phyloP scores from a whole-genome alignment of 1,140 invertebrate species.

The Drosophila pseudoobscura region DNA sequence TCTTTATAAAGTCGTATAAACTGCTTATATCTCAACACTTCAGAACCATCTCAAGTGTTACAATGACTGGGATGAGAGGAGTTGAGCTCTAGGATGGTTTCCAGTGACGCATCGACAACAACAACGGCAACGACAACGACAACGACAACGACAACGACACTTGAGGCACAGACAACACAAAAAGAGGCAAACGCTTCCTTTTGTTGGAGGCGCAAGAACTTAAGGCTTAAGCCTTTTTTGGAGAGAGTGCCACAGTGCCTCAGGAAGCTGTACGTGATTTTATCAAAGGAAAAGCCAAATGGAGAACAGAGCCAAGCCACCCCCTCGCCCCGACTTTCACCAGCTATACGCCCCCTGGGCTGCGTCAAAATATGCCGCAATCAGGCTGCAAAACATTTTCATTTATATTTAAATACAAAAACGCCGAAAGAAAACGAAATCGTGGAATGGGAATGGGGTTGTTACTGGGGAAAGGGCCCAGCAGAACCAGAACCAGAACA shows the following conservation, averaged over 20 bases:
- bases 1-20: slow-evolving; percentile 61
- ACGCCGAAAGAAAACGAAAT: slow-evolving; percentile 14
- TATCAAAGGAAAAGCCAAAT: slow-evolving; percentile 74
- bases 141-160: slow-evolving; percentile 31
- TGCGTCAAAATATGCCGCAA: slow-evolving; percentile 81
- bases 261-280: slow-evolving; percentile 78
- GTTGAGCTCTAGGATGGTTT: slow-evolving; percentile 3
- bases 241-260: slow-evolving; percentile 39
- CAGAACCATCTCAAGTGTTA: slow-evolving; percentile 23
- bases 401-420: slow-evolving; percentile 81
- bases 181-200: slow-evolving; percentile 61
- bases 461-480: too few species aligned
- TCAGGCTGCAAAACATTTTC: slow-evolving; percentile 80
- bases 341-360: slow-evolving; percentile 53
- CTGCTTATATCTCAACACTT: slow-evolving; percentile 49
- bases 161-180: slow-evolving; percentile 54
- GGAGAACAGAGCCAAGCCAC: slow-evolving; percentile 20
- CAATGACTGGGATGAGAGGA: slow-evolving; percentile 1
- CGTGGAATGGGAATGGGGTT: slow-evolving; percentile 14
- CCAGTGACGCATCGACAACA: slow-evolving; percentile 51
- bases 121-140: slow-evolving; percentile 23
- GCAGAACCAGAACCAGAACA: neutral
- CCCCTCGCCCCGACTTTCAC: neutral
- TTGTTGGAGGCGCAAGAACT: slow-evolving; percentile 67
- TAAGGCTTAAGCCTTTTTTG: slow-evolving; percentile 63